Base-by-base conservation (phyloP, 2,888 invertebrate species). In the Folsomia manolachei region DNA sequence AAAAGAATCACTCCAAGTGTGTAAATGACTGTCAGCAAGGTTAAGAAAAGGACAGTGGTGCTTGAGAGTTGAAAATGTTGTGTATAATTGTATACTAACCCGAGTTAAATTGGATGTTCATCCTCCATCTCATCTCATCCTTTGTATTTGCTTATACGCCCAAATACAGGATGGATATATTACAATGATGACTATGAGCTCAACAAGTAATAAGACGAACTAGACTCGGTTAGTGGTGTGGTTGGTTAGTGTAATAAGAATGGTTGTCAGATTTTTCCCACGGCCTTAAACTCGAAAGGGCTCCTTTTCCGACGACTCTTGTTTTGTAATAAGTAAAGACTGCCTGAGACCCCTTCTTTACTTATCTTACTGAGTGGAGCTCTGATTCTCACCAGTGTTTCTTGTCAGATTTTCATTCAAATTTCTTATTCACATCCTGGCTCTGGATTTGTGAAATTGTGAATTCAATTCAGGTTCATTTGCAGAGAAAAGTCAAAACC, bases 261-360 rank as follows among this genome's bases (percentile, higher is more conserved):
- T 62, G 53, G 24, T 67, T 56, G 24, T 18, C 67, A 74, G 65
- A 74, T 74, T 76, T 76, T 76, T 76, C 76, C 76, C 76, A 76
- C 76, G 76, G 74, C 76, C 74, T 76, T 74, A 64, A 71, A 64
- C 69, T 52, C 65, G 70, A 72, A 70, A 68, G 75, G 72, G 69
- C 71, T 74, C 71, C 72, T 70, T 69, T 75, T 71, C 70, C n/a
- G n/a, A n/a, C n/a, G n/a, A n/a, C n/a, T n/a, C n/a, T n/a, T n/a
- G n/a, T n/a, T n/a, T n/a, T 71, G 69, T 74, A 69, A n/a, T n/a
- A n/a, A n/a, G n/a, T n/a, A n/a, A n/a, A n/a, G n/a, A n/a, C n/a
- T n/a, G n/a, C n/a, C n/a, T n/a, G n/a, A n/a, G n/a, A n/a, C 39
- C 39, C 39, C 4, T 14, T 39, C 39, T 14, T 39, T 14, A 14